These are phyloP conservation scores for Casuarius casuarius DNA, from an alignment of 2,113 vertebrate genomes.

Conservation along the genomic window DNA sequence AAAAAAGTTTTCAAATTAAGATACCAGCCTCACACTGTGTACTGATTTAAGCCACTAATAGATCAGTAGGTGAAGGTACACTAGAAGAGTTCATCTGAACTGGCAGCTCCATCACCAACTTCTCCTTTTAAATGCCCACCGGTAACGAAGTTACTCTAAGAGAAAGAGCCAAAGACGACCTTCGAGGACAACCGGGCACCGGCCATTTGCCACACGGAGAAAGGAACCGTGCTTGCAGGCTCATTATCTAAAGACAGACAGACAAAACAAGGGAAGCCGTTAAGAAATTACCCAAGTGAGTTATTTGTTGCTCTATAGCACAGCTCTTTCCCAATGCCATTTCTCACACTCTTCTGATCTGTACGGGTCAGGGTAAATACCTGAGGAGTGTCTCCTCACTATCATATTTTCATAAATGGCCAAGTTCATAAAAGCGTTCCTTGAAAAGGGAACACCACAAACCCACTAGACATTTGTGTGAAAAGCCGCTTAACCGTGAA, in stretches of 20 bases:
- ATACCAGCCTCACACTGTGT: not conserved
- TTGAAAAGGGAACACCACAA: not conserved
- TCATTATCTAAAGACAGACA: not conserved
- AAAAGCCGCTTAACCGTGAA: not conserved
- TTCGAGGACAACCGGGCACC: accelerated
- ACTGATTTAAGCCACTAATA: not conserved
- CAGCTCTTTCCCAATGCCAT: not conserved
- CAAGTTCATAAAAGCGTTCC: not conserved
- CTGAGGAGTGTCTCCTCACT: not conserved
- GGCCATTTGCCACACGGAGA: too few relatives aligned
- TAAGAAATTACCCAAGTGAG: not conserved
- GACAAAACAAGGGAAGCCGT: not conserved
- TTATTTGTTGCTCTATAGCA: not conserved
- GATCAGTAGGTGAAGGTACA: not conserved
- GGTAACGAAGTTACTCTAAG: accelerated
- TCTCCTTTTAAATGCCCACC: not conserved
- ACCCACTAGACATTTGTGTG: not conserved
- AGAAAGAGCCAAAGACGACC: not conserved
- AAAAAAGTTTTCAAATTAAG: not conserved
- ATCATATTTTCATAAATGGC: accelerated
- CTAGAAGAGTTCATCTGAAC: not conserved
- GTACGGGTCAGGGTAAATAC: not conserved
- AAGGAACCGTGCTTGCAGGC: not conserved
- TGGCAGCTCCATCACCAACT: not conserved
- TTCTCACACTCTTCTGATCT: not conserved